Evolutionary conservation across 2,113 vertebrate genomes (phyloP).

Genomic region (Aegotheles bennettii): DNA sequence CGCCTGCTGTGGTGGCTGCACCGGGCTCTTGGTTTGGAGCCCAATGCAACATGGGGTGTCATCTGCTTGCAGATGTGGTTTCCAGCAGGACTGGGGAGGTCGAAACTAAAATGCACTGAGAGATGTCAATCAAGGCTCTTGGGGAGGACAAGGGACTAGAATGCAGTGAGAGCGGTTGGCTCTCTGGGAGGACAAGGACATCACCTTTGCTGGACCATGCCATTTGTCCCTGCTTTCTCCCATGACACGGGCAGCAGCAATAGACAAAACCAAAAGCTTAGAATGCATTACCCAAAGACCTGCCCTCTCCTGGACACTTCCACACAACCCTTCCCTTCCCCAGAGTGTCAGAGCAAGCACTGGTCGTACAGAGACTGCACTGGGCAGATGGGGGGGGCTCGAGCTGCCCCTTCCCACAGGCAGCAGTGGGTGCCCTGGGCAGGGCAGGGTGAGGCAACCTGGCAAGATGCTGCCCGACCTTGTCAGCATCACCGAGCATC

Average conservation of each 20-base stretch:
- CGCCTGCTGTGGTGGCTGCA: fast-evolving
- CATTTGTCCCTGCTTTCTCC: neutral
- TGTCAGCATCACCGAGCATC: neutral
- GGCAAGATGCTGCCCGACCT: neutral
- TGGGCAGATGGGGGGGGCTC: too few relatives aligned
- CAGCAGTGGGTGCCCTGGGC: too few relatives aligned
- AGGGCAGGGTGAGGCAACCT: too few relatives aligned
- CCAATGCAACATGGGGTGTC: neutral
- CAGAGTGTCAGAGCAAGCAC: neutral
- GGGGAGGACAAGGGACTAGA: neutral
- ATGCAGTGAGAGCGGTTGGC: too few relatives aligned
- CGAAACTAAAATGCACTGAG: neutral
- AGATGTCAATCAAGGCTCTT: neutral
- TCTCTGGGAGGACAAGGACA: neutral
- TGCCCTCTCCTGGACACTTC: neutral
- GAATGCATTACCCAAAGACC: neutral
- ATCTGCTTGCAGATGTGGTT: fast-evolving
- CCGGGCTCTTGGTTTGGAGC: neutral
- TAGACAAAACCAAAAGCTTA: neutral
- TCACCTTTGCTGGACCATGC: fast-evolving
- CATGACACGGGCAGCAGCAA: neutral
- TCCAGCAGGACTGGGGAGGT: neutral
- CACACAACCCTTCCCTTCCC: neutral
- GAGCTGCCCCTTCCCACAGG: neutral
- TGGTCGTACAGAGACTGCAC: fast-evolving